phyloP scores from a whole-genome alignment of 2,888 invertebrate genomes.

The Stegana nigrithorax region DNA sequence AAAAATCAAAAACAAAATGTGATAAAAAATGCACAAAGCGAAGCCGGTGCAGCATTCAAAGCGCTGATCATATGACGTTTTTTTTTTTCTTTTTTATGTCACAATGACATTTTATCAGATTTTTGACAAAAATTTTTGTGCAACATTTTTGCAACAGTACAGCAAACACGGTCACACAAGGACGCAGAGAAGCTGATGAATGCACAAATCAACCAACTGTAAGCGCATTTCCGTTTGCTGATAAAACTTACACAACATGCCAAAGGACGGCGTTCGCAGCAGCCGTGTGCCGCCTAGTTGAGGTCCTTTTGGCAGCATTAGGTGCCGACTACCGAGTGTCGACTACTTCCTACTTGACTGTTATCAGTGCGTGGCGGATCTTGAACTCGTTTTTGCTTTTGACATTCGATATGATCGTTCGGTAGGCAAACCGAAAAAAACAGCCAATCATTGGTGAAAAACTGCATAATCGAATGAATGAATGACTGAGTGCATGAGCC shows the following conservation, averaged over 20 bases:
- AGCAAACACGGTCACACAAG: neutral
- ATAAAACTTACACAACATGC: no score
- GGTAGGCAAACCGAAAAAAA: neutral
- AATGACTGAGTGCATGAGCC: no score
- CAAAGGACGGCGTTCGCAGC: neutral
- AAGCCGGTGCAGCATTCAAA: no score
- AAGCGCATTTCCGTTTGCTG: no score
- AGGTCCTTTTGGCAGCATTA: slow-evolving; percentile 8
- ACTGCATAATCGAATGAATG: neutral
- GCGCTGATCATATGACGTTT: neutral
- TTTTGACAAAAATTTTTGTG: no score
- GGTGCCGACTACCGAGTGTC: neutral
- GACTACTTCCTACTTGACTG: neutral
- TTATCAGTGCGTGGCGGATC: slow-evolving; percentile 36
- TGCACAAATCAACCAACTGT: no score
- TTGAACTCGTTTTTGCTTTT: slow-evolving; percentile 33
- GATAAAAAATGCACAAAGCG: neutral
- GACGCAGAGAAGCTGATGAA: neutral
- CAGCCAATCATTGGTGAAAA: no score
- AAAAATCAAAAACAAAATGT: neutral
- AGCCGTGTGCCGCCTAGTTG: neutral
- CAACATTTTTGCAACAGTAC: no score
- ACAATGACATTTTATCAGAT: neutral
- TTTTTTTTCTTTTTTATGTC: neutral
- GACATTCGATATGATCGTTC: slow-evolving; percentile 31